Evolutionary conservation across 2,113 vertebrate species (phyloP), one percentile per base, ranked within the genome.

Genomic region (Tyto alba): DNA sequence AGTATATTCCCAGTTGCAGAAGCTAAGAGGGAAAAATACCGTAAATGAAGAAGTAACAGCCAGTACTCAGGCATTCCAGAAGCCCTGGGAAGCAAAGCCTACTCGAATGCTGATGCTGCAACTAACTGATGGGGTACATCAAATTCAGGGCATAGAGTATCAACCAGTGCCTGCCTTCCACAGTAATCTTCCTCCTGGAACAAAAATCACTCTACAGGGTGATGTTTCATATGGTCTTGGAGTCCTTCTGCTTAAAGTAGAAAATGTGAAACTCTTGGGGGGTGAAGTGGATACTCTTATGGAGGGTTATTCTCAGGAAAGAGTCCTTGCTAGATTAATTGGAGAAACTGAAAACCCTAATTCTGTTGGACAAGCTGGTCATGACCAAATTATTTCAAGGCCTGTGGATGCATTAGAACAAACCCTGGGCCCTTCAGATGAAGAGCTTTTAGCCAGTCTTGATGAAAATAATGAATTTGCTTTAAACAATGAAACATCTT

Each of bases 141-240:
- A 98, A 90, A 93, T 99, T 88, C 99, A 99, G 93, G 99, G 98
- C 30, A 99, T 99, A 98, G 99, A 99, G 75, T 99, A 99, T 95
- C 98, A 98, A 27, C 95, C 98, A 7, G 96, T 99, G 81, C 98
- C 99, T 60, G 94, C 94, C 64, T 98, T 99, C 82, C 98, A 95
- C 92, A 81, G 97, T 62, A 67, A 87, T 89, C 97, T 98, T 84
- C 93, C 96, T 78, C 97, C 98, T 80, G 99, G 98, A 95, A 99
- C 97, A 92, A 99, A 99, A 98, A 98, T 99, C 81, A 98, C 99
- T 92, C 71, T 99, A 77, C 97, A 98, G n/a, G 99, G 99, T 73
- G 97, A 93, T 55, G 98, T 99, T 93, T 93, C 93, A 10, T 99
- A 98, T 95, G 98, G 98, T 89, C 98, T 99, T 67, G 99, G 99